phyloP scores from a whole-genome alignment of 1,140 invertebrate genomes.

The Geopemphigus sp. region DNA sequence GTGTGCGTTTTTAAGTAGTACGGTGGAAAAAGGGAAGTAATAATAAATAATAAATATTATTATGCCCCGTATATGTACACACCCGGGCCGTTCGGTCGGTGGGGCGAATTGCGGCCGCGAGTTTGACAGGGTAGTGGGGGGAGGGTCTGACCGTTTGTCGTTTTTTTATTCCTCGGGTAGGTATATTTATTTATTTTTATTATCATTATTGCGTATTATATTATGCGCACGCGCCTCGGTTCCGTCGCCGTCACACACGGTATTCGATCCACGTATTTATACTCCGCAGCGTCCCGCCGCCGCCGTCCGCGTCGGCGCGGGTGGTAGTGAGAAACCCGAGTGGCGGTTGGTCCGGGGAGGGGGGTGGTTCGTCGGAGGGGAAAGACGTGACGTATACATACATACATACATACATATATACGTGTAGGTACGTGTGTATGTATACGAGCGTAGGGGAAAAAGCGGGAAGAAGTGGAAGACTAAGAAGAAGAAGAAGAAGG shows the following conservation, averaged over 20 bases:
- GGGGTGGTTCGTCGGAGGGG: too few relatives aligned
- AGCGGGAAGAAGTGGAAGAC: not conserved
- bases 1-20: not conserved
- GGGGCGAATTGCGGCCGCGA: too few relatives aligned
- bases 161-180: not conserved
- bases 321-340: too few relatives aligned
- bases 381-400: not conserved
- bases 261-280: constrained; percentile 39
- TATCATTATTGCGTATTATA: constrained; percentile 24
- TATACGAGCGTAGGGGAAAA: not conserved
- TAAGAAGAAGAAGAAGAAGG: not conserved
- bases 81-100: not conserved
- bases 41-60: constrained; percentile 25
- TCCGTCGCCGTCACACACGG: constrained; percentile 1
- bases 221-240: not conserved
- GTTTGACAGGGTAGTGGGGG: too few relatives aligned
- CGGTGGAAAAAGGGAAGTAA: not conserved
- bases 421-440: not conserved
- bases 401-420: too few relatives aligned
- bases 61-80: not conserved
- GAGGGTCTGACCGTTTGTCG: not conserved
- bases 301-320: not conserved
- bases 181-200: constrained; percentile 10
- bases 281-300: not conserved
- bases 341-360: too few relatives aligned